Percentiles rank a stretch among this genome's conserved stretches.
These are phyloP conservation scores for Chloroceryle amazona DNA, from an alignment of 2,797 vertebrate species.

Conservation along the genomic window DNA sequence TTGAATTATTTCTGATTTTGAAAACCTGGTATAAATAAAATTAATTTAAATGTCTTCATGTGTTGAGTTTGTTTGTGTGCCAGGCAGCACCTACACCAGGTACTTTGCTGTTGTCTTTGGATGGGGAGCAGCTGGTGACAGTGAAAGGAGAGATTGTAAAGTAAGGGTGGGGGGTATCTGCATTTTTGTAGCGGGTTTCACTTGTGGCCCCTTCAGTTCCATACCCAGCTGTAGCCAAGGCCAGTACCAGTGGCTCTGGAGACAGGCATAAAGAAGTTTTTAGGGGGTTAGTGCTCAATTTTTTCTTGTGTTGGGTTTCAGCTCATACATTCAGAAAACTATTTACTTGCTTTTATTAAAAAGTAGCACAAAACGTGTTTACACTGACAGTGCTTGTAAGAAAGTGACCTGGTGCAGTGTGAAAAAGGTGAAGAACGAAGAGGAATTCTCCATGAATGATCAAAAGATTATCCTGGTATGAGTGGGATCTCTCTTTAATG, in stretches of 20 bases:
- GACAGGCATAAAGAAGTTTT: background rate
- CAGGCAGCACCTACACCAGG: background rate
- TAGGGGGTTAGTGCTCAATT: background rate
- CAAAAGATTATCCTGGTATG: background rate
- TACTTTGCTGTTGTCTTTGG: background rate
- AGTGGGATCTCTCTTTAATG: background rate
- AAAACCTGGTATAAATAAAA: constrained; percentile 73
- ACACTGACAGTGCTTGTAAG: accelerated
- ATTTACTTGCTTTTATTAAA: background rate
- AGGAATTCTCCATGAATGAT: background rate
- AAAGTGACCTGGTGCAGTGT: background rate
- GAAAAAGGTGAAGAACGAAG: background rate
- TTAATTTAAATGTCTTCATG: constrained; percentile 62
- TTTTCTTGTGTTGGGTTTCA: background rate
- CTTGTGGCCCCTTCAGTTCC: background rate
- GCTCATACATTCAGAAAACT: background rate
- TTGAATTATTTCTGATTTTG: constrained; percentile 68
- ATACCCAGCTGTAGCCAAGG: background rate
- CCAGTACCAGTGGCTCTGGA: background rate
- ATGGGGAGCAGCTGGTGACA: background rate
- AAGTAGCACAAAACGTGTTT: background rate
- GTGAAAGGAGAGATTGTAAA: background rate
- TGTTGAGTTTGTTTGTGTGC: constrained; percentile 38
- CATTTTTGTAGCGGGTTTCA: background rate
- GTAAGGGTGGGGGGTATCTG: background rate